A percentile compares a stretch with the other conserved stretches of the same genome.
These are phyloP conservation scores for Calyptomena viridis DNA, from an alignment of 2,113 vertebrate genomes.

Conservation along the genomic window DNA sequence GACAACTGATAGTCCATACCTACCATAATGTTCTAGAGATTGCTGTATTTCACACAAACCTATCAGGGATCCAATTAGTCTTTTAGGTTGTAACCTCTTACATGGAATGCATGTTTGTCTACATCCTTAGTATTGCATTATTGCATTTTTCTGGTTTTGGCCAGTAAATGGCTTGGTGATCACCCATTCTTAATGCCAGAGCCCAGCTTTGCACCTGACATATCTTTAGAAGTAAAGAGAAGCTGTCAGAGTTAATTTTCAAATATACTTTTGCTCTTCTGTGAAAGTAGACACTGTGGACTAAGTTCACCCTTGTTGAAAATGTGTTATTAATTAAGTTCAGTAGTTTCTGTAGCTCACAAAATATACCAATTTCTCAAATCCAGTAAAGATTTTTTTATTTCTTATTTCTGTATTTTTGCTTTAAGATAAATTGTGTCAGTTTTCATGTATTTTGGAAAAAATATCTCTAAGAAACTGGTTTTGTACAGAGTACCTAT, in stretches of 20 bases:
- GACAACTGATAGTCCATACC: background rate
- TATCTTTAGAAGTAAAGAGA: background rate
- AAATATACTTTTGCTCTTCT: background rate
- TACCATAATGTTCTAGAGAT: background rate
- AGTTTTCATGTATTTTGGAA: background rate
- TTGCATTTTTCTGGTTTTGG: background rate
- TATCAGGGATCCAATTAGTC: background rate
- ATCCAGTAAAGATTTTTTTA: background rate
- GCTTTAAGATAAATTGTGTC: background rate
- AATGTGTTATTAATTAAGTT: background rate
- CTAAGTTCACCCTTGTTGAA: background rate
- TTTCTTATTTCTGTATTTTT: background rate
- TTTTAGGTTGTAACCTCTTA: background rate
- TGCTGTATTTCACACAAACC: background rate
- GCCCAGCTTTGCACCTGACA: background rate
- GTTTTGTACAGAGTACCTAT: background rate
- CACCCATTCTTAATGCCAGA: background rate
- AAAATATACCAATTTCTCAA: background rate
- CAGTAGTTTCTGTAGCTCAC: background rate
- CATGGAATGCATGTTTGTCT: background rate
- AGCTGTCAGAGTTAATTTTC: background rate
- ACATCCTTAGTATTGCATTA: background rate
- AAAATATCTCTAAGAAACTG: background rate
- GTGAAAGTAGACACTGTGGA: background rate
- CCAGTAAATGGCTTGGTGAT: background rate